Evolutionary conservation across 2,888 invertebrate species (phyloP), one percentile per base, ranked within the genome.

Genomic region (Lithophane socia): DNA sequence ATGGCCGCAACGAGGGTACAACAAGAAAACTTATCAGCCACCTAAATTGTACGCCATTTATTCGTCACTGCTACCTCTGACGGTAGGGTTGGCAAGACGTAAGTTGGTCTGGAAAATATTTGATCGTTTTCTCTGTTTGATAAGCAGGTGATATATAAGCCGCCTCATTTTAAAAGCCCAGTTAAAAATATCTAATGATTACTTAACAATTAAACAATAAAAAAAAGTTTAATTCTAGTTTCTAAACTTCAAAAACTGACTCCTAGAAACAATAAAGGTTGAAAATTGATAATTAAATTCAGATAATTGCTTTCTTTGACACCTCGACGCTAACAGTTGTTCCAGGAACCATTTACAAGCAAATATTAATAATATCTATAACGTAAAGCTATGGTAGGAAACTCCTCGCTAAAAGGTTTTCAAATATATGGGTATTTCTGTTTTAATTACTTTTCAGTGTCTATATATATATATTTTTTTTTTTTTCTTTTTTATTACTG

Each of bases 1-100:
- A 92, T 88, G 61, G 66, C 83, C 71, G n/a, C 73, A 63, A 60
- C 29, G 58, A 65, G 67, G 64, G 47, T 54, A 73, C 67, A 88
- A 87, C 86, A 87, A 85, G 78, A 76, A 84, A 90, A 91, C 87
- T 90, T 90, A 91, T 91, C 90, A 91, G 88, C 89, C 85, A 84
- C 81, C 84, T 87, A 89, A 91, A 92, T 90, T 89, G 87, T 76
- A 49, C 67, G 70, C 82, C 87, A 88, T 92, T 91, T 91, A 86
- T 87, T 87, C 80, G 84, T 65, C 77, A 65, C 58, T 56, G 12
- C 10, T 77, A 80, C 79, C 42, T 75, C 21, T 44, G 49, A 0
- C 29, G 3, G 3, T 58, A 88, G 80, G 85, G 85, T 44, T 83
- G 78, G 16, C 72, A 70, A 64, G n/a, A 47, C 1, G 4, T 5